Evolutionary conservation across 2,797 vertebrate genomes (phyloP), one percentile per base, ranked within the genome.

Genomic region (Perodicticus potto): DNA sequence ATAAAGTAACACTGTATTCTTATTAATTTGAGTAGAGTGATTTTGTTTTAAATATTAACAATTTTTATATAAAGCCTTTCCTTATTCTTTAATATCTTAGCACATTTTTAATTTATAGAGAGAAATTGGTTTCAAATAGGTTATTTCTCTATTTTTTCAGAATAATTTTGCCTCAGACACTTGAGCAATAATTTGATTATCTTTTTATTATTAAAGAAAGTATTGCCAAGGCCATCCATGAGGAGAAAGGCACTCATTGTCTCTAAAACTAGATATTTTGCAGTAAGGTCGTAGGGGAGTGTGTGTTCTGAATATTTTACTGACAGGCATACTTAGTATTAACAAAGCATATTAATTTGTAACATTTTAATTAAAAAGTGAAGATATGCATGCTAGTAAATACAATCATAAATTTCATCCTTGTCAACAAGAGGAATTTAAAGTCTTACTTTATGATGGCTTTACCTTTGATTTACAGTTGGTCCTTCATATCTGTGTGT

Each of bases 321-420:
- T 85, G n/a, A 27, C 3, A 70, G 49, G 40, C 40, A 69, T 73
- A 53, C 22, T 61, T 86, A 80, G 37, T 78, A 73, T 81, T 96
- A 67, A 72, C 55, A 90, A 87, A 82, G 77, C 34, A 65, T 53
- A 55, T 43, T 90, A 53, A 72, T 83, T 82, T 88, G n/a, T 84
- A 90, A 45, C 37, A 83, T 91, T 87, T 87, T 93, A 95, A 78
- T 87, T 93, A 84, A 95, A 81, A 93, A 63, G 45, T 84, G n/a
- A 81, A 91, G 91, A 83, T 78, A 13, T 59, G 20, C 63, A 29
- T 49, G 32, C 65, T 84, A 25, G 67, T 19, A 95, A 86, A 78
- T 14, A 10, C 70, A 69, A 3, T 55, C 17, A 25, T 93, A 91
- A 86, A 72, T 61, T 70, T 86, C 20, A 82, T 17, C 45, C n/a